phyloP scores from a whole-genome alignment of 2,113 vertebrate species.

The Chionis minor region DNA sequence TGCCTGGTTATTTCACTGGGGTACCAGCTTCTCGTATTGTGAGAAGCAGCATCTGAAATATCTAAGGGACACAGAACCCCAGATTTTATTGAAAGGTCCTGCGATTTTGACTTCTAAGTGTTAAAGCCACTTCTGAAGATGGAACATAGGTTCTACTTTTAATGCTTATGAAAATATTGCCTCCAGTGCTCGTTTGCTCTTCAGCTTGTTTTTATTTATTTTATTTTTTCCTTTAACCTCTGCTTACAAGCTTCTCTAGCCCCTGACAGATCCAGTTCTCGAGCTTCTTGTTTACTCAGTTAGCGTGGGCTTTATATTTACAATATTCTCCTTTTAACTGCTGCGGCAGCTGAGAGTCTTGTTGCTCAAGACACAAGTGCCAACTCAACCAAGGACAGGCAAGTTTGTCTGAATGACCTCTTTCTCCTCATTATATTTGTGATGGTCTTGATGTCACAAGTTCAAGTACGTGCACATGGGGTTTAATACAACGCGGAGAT shows the following conservation, averaged over 20 bases:
- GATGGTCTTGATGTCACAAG: conserved; percentile 1
- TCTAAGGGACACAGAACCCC: background rate
- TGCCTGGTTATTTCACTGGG: background rate
- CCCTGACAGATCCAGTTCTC: conserved; percentile 8
- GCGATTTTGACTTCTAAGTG: background rate
- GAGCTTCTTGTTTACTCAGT: conserved; percentile 47
- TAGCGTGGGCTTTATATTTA: background rate
- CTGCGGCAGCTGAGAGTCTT: background rate
- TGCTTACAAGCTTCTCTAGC: background rate
- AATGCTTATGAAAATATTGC: conserved; percentile 9
- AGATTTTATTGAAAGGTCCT: background rate
- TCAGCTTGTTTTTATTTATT: conserved; percentile 3
- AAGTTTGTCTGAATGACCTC: background rate
- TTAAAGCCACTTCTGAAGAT: background rate
- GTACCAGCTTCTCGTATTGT: background rate
- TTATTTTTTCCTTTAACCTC: background rate
- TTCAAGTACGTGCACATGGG: conserved; percentile 25
- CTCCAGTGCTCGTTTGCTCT: conserved; percentile 13
- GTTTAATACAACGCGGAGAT: background rate
- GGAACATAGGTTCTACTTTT: background rate
- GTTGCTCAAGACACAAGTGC: background rate
- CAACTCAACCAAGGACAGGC: background rate
- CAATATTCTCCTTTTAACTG: background rate
- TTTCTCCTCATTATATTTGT: conserved; percentile 13
- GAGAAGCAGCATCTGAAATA: background rate